Percentiles rank a stretch among this genome's conserved stretches.
Conservation (phyloP, 2,113 vertebrate genomes). For the Naja naja region DNA sequence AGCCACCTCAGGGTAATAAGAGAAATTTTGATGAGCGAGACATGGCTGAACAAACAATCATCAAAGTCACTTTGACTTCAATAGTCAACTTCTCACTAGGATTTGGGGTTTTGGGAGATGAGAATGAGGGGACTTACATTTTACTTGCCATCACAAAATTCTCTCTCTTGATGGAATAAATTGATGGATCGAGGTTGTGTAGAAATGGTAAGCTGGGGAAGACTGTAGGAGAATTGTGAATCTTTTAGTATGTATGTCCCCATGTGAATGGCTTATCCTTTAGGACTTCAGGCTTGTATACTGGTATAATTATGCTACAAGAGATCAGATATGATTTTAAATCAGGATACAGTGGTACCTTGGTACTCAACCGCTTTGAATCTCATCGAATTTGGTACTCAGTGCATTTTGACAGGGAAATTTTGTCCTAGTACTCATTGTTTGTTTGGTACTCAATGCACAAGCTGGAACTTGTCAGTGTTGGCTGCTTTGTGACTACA, state of each 20-base stretch:
- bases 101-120: not conserved
- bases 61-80: not conserved
- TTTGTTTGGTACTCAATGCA: not conserved
- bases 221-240: not conserved
- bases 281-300: not conserved
- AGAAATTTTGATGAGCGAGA: not conserved
- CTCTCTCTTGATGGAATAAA: not conserved
- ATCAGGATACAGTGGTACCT: not conserved
- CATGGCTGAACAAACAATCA: not conserved
- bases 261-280: not conserved
- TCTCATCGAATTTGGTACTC: not conserved
- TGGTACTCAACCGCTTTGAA: not conserved
- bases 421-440: not conserved
- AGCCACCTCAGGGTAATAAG: not conserved
- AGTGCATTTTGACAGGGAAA: not conserved
- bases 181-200: not conserved
- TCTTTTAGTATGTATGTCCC: not conserved
- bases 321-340: not conserved
- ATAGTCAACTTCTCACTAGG: not conserved
- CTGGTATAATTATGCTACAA: not conserved
- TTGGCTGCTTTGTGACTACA: no score
- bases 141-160: not conserved
- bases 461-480: not conserved
- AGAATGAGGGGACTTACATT: not conserved
- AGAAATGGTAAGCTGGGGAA: not conserved